These are phyloP conservation scores for Chlorops oryzae DNA, from an alignment of 1,140 invertebrate species.

Conservation along the genomic window DNA sequence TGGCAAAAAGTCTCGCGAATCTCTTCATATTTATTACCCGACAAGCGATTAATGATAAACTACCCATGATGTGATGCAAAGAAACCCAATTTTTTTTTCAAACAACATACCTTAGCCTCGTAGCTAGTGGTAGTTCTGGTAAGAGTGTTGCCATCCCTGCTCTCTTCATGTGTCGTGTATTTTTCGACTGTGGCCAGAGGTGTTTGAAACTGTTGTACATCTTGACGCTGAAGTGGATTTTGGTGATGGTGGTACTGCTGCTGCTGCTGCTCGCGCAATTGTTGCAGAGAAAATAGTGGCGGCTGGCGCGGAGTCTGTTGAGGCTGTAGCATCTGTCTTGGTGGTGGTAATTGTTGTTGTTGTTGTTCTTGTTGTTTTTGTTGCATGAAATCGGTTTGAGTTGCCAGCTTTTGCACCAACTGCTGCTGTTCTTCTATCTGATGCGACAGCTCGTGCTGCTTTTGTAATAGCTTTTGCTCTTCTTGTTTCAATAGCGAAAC, in stretches of 20 bases:
- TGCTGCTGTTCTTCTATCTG: constrained; percentile 36
- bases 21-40: no score
- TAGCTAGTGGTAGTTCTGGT: constrained; percentile 4
- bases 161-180: constrained; percentile 11
- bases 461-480: constrained; percentile 29
- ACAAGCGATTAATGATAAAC: no score
- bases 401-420: constrained; percentile 26
- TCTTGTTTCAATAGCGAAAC: constrained; percentile 30
- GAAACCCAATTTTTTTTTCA: no score
- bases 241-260: neutral
- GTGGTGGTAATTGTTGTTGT: constrained; percentile 1
- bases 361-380: constrained; percentile 9
- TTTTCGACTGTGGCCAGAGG: neutral
- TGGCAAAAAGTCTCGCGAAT: no score
- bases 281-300: neutral
- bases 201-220: neutral
- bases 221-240: no score
- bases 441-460: constrained; percentile 31
- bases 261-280: neutral
- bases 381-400: constrained; percentile 23
- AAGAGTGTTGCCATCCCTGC: neutral
- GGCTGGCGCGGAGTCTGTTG: neutral
- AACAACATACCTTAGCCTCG: constrained; percentile 7
- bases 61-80: no score
- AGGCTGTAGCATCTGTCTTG: constrained; percentile 2